phyloP scores from a whole-genome alignment of 2,797 vertebrate species.

The Pseudomugil gertrudae region DNA sequence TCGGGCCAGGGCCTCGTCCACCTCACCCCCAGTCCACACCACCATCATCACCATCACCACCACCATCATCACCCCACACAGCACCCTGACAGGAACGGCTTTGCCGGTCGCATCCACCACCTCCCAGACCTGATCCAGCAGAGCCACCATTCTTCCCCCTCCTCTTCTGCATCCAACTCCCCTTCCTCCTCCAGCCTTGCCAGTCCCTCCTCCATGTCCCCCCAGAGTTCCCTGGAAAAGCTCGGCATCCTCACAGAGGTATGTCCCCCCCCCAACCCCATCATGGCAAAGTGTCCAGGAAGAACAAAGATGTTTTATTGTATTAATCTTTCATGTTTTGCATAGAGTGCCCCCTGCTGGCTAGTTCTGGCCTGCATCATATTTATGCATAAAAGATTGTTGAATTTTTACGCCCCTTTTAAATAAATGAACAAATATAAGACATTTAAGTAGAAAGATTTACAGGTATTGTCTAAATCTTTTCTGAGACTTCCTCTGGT shows the following conservation, averaged over 20 bases:
- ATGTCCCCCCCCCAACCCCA: slow-evolving; percentile 56
- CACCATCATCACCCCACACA: slow-evolving; percentile 79
- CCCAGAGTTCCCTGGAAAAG: slow-evolving; percentile 84
- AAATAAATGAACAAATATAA: neutral
- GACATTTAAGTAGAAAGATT: neutral
- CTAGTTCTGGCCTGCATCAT: neutral
- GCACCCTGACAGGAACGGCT: slow-evolving; percentile 95
- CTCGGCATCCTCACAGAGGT: slow-evolving; percentile 78
- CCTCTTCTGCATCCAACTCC: slow-evolving; percentile 91
- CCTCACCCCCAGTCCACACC: slow-evolving; percentile 68
- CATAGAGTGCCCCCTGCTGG: slow-evolving; percentile 41
- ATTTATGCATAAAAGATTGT: neutral
- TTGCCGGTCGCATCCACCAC: slow-evolving; percentile 95
- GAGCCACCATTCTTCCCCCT: slow-evolving; percentile 97
- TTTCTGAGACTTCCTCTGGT: slow-evolving; percentile 12
- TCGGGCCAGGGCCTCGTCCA: slow-evolving; percentile 53
- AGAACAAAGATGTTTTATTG: neutral
- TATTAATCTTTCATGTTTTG: too few relatives aligned
- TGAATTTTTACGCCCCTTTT: too few relatives aligned
- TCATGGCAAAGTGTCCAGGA: neutral
- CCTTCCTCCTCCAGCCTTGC: slow-evolving; percentile 85
- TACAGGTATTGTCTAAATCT: slow-evolving; percentile 4
- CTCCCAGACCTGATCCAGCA: slow-evolving; percentile 99
- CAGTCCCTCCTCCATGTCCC: slow-evolving; percentile 91
- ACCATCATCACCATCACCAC: slow-evolving; percentile 66